A percentile compares a stretch with the other conserved stretches of the same genome.
Conservation (phyloP, 2,113 vertebrate species). For the Thymallus thymallus region DNA sequence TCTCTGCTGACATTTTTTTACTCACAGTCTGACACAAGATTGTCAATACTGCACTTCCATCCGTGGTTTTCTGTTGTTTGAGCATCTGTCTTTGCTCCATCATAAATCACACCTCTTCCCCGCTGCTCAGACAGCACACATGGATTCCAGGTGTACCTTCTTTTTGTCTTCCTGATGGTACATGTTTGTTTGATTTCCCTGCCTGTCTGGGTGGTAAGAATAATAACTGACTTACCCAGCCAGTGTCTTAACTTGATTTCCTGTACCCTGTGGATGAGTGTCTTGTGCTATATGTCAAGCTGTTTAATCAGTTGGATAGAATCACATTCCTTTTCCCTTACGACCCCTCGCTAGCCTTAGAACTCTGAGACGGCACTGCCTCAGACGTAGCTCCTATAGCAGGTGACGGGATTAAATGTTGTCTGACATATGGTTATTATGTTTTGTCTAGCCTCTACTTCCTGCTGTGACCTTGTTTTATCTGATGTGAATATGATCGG, state of each 20-base stretch:
- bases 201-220: conserved; percentile 31
- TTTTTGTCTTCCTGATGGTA: conserved; percentile 22
- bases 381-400: not conserved
- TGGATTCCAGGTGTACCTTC: conserved; percentile 24
- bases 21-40: not conserved
- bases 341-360: not conserved
- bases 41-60: not conserved
- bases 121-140: not conserved
- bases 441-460: not conserved
- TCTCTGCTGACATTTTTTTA: not conserved
- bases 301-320: conserved; percentile 40
- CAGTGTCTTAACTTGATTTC: conserved; percentile 39
- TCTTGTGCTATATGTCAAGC: conserved; percentile 28
- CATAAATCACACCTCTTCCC: conserved; percentile 14
- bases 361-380: not conserved
- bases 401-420: not conserved
- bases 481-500: not conserved
- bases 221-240: conserved; percentile 42
- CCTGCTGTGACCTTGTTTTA: not conserved
- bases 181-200: conserved; percentile 46
- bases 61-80: not conserved
- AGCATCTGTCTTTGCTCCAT: not conserved
- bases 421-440: not conserved
- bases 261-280: conserved; percentile 16
- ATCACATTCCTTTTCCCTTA: conserved; percentile 31